Percentiles rank a stretch among this genome's conserved stretches.
These are phyloP conservation scores for Hydrolagus affinis DNA, from an alignment of 2,113 vertebrate genomes.

Conservation along the genomic window DNA sequence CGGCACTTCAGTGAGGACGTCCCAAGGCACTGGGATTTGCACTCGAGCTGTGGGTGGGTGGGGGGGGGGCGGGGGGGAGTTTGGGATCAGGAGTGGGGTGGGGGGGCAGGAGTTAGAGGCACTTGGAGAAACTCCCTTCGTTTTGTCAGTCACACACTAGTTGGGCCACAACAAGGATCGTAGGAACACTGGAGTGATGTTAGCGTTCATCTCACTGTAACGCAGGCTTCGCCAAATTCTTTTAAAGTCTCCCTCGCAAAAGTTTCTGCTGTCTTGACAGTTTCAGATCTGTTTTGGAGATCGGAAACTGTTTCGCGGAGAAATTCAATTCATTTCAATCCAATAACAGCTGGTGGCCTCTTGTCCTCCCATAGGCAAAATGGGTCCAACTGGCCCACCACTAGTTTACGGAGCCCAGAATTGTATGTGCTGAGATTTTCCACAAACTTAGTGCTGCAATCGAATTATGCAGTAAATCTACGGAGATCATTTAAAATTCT, in stretches of 20 bases:
- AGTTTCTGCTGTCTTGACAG: not conserved
- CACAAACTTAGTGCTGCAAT: constrained; percentile 22
- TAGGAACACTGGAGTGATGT: not conserved
- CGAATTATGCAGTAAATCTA: constrained; percentile 37
- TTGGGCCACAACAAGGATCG: not conserved
- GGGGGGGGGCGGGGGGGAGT: too few species aligned
- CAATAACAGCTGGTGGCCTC: not conserved
- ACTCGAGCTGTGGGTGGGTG: too few species aligned
- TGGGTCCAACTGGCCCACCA: constrained; percentile 35
- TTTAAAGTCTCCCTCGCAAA: not conserved
- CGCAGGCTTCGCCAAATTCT: not conserved
- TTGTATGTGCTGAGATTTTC: constrained; percentile 34
- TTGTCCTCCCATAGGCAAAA: constrained; percentile 40
- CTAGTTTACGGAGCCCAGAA: constrained; percentile 36
- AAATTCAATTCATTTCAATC: constrained; percentile 35
- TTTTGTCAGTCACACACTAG: too few species aligned
- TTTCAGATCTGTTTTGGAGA: not conserved
- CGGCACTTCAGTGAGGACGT: too few species aligned
- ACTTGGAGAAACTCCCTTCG: too few species aligned
- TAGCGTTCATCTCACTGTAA: not conserved
- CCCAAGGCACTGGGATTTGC: too few species aligned
- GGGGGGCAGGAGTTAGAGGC: too few species aligned
- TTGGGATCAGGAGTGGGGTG: too few species aligned
- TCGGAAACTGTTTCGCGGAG: constrained; percentile 36
- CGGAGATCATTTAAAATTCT: constrained; percentile 38